These are phyloP conservation scores for Drosophila repletoides DNA, from an alignment of 1,140 invertebrate species.

Conservation along the genomic window DNA sequence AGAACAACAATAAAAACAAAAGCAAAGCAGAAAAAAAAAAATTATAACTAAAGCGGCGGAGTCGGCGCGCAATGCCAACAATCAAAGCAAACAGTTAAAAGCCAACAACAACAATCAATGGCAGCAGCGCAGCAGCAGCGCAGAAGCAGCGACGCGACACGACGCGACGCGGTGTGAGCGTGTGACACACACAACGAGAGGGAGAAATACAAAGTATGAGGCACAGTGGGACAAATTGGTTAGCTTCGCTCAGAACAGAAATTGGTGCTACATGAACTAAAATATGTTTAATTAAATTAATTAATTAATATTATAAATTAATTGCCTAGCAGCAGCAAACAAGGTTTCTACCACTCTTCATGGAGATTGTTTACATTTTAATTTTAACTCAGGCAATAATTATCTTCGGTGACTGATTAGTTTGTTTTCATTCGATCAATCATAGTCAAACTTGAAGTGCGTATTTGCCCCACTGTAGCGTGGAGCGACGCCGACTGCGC, in stretches of 20 bases:
- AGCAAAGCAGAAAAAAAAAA: too few species aligned
- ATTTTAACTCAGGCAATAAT: too few species aligned
- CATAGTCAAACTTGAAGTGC: too few species aligned
- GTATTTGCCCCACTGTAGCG: constrained; percentile 23
- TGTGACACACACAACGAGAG: constrained; percentile 32
- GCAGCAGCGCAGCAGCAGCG: neutral
- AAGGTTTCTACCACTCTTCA: too few species aligned
- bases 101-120: constrained; percentile 29
- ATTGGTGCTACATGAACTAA: neutral
- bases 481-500: constrained; percentile 28
- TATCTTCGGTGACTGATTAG: too few species aligned
- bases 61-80: constrained; percentile 32
- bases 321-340: too few species aligned
- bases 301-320: neutral
- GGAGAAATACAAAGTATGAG: constrained; percentile 4
- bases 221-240: constrained; percentile 13
- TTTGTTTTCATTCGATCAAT: too few species aligned
- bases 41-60: constrained; percentile 53
- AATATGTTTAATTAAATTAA: neutral
- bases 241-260: neutral
- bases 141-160: neutral
- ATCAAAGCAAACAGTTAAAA: constrained; percentile 57
- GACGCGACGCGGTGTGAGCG: neutral
- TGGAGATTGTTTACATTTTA: too few species aligned
- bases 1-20: constrained; percentile 50